These are phyloP conservation scores for Tetrax tetrax DNA, from an alignment of 2,113 vertebrate genomes.

Conservation along the genomic window DNA sequence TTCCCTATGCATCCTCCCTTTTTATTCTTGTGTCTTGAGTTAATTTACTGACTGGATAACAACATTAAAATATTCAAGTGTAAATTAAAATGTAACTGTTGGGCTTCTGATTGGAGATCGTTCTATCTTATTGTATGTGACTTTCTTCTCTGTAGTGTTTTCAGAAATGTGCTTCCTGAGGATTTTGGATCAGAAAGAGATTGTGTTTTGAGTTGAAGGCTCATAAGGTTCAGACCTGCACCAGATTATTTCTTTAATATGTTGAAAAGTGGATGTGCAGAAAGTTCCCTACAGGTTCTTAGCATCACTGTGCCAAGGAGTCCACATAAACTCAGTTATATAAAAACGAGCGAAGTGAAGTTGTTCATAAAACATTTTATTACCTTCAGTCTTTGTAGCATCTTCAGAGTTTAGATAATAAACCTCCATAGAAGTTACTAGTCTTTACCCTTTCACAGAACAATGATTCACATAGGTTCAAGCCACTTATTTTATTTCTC, in stretches of 20 bases:
- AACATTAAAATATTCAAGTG: conserved; percentile 57
- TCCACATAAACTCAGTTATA: conserved; percentile 65
- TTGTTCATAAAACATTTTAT: conserved; percentile 77
- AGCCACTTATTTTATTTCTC: conserved; percentile 19
- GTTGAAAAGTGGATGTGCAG: conserved; percentile 16
- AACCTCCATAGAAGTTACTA: conserved; percentile 60
- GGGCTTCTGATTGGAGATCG: background rate
- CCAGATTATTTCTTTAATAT: conserved; percentile 32
- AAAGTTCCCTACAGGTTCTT: conserved; percentile 60
- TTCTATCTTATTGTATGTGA: conserved; percentile 16
- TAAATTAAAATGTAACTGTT: conserved; percentile 57
- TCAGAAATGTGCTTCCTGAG: conserved; percentile 22
- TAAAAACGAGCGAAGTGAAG: conserved; percentile 60
- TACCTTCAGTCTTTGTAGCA: conserved; percentile 60
- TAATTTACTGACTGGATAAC: conserved; percentile 59
- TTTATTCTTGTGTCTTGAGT: conserved; percentile 44
- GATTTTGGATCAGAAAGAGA: background rate
- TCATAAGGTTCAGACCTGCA: background rate
- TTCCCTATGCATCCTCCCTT: conserved; percentile 25
- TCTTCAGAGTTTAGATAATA: conserved; percentile 73
- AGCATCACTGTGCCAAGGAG: conserved; percentile 46
- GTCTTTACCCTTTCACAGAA: conserved; percentile 60
- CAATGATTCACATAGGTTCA: conserved; percentile 50
- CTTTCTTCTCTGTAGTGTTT: background rate
- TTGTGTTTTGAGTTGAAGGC: conserved; percentile 3